These are phyloP conservation scores for Esox lucius DNA, from an alignment of 2,797 vertebrate genomes.

Conservation along the genomic window DNA sequence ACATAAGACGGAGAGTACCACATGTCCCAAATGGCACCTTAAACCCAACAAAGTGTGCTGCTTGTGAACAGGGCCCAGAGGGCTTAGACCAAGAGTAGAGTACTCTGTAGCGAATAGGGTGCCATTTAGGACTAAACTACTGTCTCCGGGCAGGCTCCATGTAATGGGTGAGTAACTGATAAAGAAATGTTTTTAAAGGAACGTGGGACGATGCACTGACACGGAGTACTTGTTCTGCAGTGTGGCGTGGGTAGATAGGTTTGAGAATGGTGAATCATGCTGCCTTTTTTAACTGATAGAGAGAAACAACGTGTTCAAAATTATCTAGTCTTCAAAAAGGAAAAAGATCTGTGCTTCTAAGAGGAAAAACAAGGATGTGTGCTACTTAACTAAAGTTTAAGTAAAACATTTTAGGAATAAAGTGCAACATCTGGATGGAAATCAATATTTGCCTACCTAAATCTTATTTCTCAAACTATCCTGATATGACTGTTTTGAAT, in stretches of 20 bases:
- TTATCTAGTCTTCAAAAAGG: conserved; percentile 31
- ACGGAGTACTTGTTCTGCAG: conserved; percentile 70
- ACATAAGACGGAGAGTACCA: conserved; percentile 48
- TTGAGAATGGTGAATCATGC: conserved; percentile 73
- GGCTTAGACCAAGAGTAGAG: background rate
- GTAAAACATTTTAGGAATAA: background rate
- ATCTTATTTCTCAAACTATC: background rate
- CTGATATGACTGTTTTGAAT: background rate
- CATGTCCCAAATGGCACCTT: background rate
- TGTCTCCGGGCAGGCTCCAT: conserved; percentile 57
- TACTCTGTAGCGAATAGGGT: background rate
- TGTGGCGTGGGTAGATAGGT: conserved; percentile 72
- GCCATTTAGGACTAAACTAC: background rate
- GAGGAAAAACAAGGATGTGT: background rate
- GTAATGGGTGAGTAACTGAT: conserved; percentile 73
- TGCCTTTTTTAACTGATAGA: conserved; percentile 60
- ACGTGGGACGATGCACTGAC: conserved; percentile 75
- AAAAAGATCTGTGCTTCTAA: conserved; percentile 13
- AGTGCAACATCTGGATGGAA: background rate
- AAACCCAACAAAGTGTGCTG: background rate
- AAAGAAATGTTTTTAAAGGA: conserved; percentile 74
- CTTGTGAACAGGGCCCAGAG: background rate
- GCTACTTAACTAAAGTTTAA: background rate
- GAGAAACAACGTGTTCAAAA: conserved; percentile 53
- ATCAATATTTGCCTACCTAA: background rate